phyloP scores from a whole-genome alignment of 2,797 vertebrate genomes.

The Pyrocephalus nanus region DNA sequence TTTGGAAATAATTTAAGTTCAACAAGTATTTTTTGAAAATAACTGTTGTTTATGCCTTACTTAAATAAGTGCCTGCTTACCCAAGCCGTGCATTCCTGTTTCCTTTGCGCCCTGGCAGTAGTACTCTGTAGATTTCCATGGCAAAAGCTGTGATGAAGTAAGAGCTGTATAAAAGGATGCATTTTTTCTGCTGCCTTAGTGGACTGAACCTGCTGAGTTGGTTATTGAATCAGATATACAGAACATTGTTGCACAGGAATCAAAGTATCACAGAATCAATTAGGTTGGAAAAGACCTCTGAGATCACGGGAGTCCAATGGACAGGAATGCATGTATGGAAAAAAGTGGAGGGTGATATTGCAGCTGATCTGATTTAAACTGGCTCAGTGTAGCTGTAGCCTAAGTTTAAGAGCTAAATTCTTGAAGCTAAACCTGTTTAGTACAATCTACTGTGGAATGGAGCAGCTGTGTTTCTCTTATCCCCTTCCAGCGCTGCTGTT shows the following conservation, averaged over 20 bases:
- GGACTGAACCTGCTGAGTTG: neutral
- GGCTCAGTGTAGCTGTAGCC: neutral
- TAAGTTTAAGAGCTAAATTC: neutral
- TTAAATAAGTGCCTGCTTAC: neutral
- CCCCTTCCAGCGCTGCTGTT: neutral
- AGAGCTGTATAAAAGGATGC: neutral
- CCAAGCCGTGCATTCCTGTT: neutral
- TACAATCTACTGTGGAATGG: rapidly evolving
- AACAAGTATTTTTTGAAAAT: neutral
- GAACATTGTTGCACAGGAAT: neutral
- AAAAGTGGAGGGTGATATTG: neutral
- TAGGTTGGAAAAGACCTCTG: neutral
- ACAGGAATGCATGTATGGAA: neutral
- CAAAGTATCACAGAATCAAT: neutral
- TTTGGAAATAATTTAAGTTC: neutral
- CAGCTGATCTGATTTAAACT: neutral
- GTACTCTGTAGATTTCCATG: neutral
- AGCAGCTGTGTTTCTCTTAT: neutral
- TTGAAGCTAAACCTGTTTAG: neutral
- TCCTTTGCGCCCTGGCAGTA: neutral
- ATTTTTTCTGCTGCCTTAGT: neutral
- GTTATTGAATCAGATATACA: neutral
- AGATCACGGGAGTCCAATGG: neutral
- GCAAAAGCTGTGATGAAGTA: neutral
- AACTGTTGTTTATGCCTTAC: neutral